Evolutionary conservation across 2,113 vertebrate species (phyloP).

Genomic region (Noctilio leporinus): DNA sequence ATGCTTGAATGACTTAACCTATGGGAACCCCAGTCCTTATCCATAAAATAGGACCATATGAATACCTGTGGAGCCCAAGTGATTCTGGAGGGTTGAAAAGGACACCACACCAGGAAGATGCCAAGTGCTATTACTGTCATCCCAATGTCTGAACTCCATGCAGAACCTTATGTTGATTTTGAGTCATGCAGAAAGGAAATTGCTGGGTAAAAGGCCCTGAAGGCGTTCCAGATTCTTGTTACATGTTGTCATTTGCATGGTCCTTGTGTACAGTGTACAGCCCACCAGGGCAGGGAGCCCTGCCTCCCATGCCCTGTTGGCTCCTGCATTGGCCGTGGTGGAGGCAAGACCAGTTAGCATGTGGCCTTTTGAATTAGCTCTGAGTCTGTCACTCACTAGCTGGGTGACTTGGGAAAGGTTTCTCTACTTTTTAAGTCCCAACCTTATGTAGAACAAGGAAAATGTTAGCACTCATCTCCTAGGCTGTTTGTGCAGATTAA

Average conservation of each 20-base stretch:
- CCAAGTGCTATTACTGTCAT: neutral
- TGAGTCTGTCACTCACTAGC: neutral
- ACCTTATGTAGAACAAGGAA: neutral
- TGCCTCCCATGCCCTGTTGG: neutral
- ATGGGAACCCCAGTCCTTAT: neutral
- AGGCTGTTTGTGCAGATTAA: fast-evolving
- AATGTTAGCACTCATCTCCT: too few species aligned
- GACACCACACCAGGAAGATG: neutral
- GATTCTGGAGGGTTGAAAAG: neutral
- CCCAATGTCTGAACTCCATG: neutral
- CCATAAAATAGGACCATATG: neutral
- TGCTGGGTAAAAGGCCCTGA: neutral
- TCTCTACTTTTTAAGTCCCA: neutral
- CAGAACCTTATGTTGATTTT: neutral
- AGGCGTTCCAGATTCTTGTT: neutral
- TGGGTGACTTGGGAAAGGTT: neutral
- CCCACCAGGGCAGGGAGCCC: neutral
- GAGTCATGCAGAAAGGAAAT: neutral
- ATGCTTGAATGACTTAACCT: neutral
- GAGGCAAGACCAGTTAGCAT: neutral
- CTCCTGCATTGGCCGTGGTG: neutral
- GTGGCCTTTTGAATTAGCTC: neutral
- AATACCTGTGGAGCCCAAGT: neutral
- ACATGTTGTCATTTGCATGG: neutral
- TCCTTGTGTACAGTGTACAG: too few species aligned